Evolutionary conservation across 2,888 invertebrate species (phyloP), one percentile per base, ranked within the genome.

Genomic region (Oscheius sp.): DNA sequence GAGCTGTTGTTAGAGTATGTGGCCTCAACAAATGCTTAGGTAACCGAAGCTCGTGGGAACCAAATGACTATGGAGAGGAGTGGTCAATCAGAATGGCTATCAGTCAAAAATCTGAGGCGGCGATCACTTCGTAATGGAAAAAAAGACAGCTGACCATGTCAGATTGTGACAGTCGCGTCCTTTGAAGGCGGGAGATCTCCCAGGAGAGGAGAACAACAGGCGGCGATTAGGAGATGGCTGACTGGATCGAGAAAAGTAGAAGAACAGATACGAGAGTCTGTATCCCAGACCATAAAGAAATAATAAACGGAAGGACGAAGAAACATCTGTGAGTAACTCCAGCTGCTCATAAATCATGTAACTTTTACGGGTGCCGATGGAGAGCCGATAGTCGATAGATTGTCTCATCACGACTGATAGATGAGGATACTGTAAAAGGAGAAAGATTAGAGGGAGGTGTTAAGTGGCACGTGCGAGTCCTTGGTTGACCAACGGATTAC

Each of bases 401-500:
- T n/a, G n/a, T n/a, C n/a, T n/a, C n/a, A n/a, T n/a, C n/a, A n/a
- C n/a, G n/a, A n/a, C n/a, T n/a, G n/a, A n/a, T 41, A 41, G 12
- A 12, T 41, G 41, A 41, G n/a, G 20, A 41, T 41, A 41, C 8
- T 36, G 36, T 8, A 8, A 8, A 36, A 36, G 36, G 36, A 36
- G 8, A 9, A 36, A 8, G 36, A 36, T 36, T 36, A 36, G 36
- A 47, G 47, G 8, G 54, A 20, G 59, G 59, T 59, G 59, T 59
- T 59, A 59, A 59, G 59, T 59, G 59, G 44, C 59, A 59, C 59
- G 59, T 59, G 59, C 44, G 41, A 12, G 57, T 57, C 59, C 59
- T 44, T 41, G 44, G 44, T 59, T 59, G 59, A 14, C 41, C 41
- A 59, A 59, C 41, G 59, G 41, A 41, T 59, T 41, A 38, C 44